Percentiles rank a stretch among this genome's conserved stretches.
phyloP scores from a whole-genome alignment of 1,140 invertebrate species.

The Muscidifurax raptorellus region DNA sequence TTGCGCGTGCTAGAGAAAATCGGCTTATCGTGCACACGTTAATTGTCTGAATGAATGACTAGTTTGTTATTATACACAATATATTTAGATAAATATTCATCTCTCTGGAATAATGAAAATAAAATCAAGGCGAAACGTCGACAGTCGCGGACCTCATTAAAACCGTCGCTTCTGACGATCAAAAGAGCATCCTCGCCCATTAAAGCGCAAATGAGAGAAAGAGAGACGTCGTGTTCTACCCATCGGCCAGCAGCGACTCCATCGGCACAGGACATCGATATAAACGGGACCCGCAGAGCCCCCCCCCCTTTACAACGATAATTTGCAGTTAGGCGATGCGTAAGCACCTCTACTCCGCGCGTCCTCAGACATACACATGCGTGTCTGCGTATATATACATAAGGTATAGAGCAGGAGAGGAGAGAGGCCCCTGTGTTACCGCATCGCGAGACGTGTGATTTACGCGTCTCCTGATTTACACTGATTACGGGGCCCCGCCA shows the following conservation, averaged over 20 bases:
- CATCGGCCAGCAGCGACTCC: background rate
- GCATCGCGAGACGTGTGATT: constrained; percentile 71
- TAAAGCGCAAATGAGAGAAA: constrained; percentile 28
- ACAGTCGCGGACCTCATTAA: background rate
- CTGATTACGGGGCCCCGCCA: constrained; percentile 72
- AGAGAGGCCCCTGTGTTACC: constrained; percentile 13
- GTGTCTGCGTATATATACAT: background rate
- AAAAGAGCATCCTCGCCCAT: background rate
- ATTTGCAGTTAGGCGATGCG: constrained; percentile 44
- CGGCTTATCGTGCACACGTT: background rate
- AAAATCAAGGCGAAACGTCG: background rate
- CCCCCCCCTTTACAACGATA: constrained; percentile 25
- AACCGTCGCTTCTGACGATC: background rate
- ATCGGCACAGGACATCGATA: constrained; percentile 20
- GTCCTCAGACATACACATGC: background rate
- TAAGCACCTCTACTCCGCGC: constrained; percentile 39
- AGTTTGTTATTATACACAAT: too few relatives aligned
- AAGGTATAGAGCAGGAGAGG: background rate
- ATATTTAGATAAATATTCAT: too few relatives aligned
- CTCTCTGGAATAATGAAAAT: background rate
- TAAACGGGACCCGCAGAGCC: constrained; percentile 7
- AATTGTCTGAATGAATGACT: background rate
- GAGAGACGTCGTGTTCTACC: background rate
- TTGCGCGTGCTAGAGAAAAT: background rate
- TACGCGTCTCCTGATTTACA: constrained; percentile 76